Evolutionary conservation across 2,113 vertebrate genomes (phyloP).

Genomic region (Craseonycteris thonglongyai): DNA sequence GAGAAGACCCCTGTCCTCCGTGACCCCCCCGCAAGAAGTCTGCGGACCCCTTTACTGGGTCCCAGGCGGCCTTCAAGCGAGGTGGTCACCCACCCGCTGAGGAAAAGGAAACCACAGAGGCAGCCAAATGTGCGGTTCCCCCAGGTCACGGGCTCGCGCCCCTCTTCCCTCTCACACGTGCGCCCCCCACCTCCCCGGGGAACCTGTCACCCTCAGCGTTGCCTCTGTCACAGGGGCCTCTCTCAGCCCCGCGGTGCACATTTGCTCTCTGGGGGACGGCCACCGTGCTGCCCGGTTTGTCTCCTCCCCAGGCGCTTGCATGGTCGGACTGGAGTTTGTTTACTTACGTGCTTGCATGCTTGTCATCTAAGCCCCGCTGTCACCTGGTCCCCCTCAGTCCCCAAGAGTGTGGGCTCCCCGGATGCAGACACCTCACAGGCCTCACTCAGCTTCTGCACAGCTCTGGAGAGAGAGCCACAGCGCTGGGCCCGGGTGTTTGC

Average conservation of each 20-base stretch:
- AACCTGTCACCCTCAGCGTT: neutral
- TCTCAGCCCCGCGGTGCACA: accelerated
- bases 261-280: too few relatives aligned
- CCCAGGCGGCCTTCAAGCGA: neutral
- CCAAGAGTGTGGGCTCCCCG: neutral
- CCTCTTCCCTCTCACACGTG: neutral
- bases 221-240: neutral
- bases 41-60: neutral
- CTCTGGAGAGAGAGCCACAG: neutral
- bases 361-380: neutral
- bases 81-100: neutral
- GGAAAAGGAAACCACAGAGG: neutral
- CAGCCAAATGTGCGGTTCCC: neutral
- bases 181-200: too few relatives aligned
- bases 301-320: neutral
- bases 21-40: neutral
- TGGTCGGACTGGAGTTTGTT: neutral
- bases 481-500: too few relatives aligned
- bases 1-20: neutral
- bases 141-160: neutral
- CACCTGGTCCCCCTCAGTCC: neutral
- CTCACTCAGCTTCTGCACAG: neutral
- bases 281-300: neutral
- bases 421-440: neutral
- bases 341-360: neutral